Base-by-base conservation (phyloP, 2,113 vertebrate species). In the Nanorana parkeri region DNA sequence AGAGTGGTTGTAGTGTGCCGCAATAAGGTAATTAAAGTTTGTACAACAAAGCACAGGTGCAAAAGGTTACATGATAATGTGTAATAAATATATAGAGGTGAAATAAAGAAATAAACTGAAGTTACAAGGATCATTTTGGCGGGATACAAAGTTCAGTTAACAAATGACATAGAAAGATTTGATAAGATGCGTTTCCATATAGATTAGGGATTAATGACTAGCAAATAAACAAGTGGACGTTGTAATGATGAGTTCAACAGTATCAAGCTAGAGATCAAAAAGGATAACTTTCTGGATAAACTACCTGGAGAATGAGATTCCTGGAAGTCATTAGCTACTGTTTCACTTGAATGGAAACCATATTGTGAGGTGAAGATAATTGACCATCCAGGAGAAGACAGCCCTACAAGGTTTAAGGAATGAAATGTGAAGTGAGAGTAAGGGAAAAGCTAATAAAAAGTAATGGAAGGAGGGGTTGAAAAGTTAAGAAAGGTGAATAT, bases 341-440 rank as follows among this genome's bases (percentile, higher is more conserved):
- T 81, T 81, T 81, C 80, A 81, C 41, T 67, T 64, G 23, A 81
- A 81, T 81, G 80, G 66, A 73, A 81, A 81, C 28, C 80, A 81
- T 69, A 66, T 63, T 74, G 80, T 63, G 47, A 29, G 26, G n/a
- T 60, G 51, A 63, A 36, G 79, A 17, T 29, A 73, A 74, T 51
- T 56, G 61, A 55, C 72, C 68, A 52, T 65, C 17, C 5, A 41
- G 63, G 24, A 32, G 58, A 80, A 13, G 58, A 65, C 51, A 24
- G 29, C 29, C 15, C 24, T 24, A 20, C 52, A 36, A 64, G 20
- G 21, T 23, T 2, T 20, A 4, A 54, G 19, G 28, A 55, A 68
- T 68, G 15, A 68, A 79, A 68, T 26, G n/a, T 54, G 66, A 80
- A 69, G 66, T 32, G n/a, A n/a, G n/a, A n/a, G n/a, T n/a, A n/a